Base-by-base conservation (phyloP, 1,140 invertebrate species). In the Drosophila cardini region DNA sequence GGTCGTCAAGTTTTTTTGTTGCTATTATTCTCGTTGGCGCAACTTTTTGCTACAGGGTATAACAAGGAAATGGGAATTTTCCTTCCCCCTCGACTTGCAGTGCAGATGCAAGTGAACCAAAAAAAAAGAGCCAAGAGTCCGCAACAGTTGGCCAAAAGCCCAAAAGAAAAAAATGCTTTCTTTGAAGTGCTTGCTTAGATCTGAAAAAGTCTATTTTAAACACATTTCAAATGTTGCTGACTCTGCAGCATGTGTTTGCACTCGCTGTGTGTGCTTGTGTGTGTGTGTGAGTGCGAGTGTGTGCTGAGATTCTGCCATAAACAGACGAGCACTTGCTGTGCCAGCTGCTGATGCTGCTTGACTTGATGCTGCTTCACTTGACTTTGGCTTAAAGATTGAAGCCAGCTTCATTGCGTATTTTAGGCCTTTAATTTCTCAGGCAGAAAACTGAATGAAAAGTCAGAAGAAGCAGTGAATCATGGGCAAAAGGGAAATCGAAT, bases 371-470 rank as follows among this genome's bases (percentile, higher is more conserved):
- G 43, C 15, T 13, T 52, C 40, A 56, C 30, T 56, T 42, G 32
- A 45, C 26, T 55, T 26, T 26, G 18, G 50, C 30, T 70, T 52
- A 56, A 70, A 57, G 53, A 58, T 56, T 48, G 11, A 32, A 32
- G 26, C 16, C n/a, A 53, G 57, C 5, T 36, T n/a, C 18, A 36
- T 15, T 62, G 58, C 62, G 71, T 56, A 62, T 67, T 45, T 65
- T 26, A 3, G 56, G 58, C 64, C 79, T 75, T 80, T 53, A 74
- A 74, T 74, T 74, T 67, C 58, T 76, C 56, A 84, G 63, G 84
- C 83, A 87, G 84, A 55, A 89, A 89, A 80, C 9, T 84, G 78
- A 70, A 84, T 87, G 77, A 87, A 89, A 87, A 87, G 84, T 87
- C 76, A 73, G 34, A 48, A 13, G 40, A 48, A 13, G 16, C 50